Evolutionary conservation across 2,797 vertebrate species (phyloP).

Genomic region (Lutjanus argentimaculatus): DNA sequence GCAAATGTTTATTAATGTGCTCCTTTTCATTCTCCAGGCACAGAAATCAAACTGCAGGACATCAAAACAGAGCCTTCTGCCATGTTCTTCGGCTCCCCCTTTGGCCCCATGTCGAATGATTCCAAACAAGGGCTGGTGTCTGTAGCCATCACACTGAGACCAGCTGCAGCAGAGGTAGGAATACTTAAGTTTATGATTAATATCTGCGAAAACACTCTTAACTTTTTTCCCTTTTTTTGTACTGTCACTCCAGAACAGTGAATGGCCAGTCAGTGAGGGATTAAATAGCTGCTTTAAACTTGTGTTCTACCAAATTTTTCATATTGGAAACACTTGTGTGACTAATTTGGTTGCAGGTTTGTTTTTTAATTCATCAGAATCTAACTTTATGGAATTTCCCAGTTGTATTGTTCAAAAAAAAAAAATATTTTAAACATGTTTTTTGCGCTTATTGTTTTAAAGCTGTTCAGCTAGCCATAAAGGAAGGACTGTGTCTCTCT

Average conservation of each 20-base stretch:
- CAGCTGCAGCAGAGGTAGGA: constrained; percentile 95
- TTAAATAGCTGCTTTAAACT: neutral
- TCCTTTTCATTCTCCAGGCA: constrained; percentile 81
- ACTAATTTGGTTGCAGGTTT: no score
- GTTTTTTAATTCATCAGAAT: neutral
- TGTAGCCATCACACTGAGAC: constrained; percentile 97
- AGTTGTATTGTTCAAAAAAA: neutral
- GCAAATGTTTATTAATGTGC: neutral
- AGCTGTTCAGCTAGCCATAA: neutral
- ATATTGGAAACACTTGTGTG: neutral
- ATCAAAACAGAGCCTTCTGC: constrained; percentile 92
- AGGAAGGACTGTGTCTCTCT: no score
- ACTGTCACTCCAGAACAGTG: neutral
- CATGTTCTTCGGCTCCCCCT: constrained; percentile 91
- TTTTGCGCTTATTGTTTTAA: neutral
- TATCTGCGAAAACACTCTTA: neutral
- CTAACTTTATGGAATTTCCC: neutral
- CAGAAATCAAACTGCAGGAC: constrained; percentile 90
- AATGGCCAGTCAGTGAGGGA: neutral
- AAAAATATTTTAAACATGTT: neutral
- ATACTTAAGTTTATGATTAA: neutral
- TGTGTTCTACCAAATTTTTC: neutral
- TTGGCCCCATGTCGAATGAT: constrained; percentile 89
- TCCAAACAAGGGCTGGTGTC: constrained; percentile 95
- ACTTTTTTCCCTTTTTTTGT: no score